Evolutionary conservation across 2,797 vertebrate genomes (phyloP).

Genomic region (Cottoperca gobio): DNA sequence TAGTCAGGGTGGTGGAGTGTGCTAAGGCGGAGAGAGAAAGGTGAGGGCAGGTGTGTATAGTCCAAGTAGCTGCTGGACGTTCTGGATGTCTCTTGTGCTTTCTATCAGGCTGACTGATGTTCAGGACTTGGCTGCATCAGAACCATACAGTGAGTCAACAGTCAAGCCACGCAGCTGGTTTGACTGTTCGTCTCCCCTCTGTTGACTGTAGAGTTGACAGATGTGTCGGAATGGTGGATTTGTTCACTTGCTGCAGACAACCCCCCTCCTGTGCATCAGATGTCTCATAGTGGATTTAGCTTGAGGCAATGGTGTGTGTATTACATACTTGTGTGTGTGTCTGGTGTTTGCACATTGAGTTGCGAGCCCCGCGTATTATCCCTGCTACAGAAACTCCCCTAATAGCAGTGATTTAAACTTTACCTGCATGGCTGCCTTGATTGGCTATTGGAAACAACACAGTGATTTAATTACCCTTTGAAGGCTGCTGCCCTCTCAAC

Average conservation of each 20-base stretch:
- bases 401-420: conserved; percentile 75
- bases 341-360: conserved; percentile 40
- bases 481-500: conserved; percentile 58
- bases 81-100: conserved; percentile 48
- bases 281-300: conserved; percentile 72
- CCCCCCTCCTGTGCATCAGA: conserved; percentile 71
- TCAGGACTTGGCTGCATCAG: conserved; percentile 57
- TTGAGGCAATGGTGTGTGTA: conserved; percentile 58
- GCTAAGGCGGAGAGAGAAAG: conserved; percentile 33
- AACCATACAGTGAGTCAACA: conserved; percentile 65
- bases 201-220: conserved; percentile 74
- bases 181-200: conserved; percentile 69
- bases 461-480: conserved; percentile 73
- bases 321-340: conserved; percentile 6
- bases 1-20: conserved; percentile 19
- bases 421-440: conserved; percentile 74
- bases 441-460: conserved; percentile 71
- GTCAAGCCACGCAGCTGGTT: conserved; percentile 59
- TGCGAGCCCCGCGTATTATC: conserved; percentile 54
- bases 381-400: conserved; percentile 58
- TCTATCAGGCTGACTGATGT: conserved; percentile 67
- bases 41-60: conserved; percentile 44
- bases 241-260: conserved; percentile 74
- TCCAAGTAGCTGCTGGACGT: conserved; percentile 40
- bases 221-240: conserved; percentile 74